These are phyloP conservation scores for Mesoligia furuncula DNA, from an alignment of 2,888 invertebrate species.

Conservation along the genomic window DNA sequence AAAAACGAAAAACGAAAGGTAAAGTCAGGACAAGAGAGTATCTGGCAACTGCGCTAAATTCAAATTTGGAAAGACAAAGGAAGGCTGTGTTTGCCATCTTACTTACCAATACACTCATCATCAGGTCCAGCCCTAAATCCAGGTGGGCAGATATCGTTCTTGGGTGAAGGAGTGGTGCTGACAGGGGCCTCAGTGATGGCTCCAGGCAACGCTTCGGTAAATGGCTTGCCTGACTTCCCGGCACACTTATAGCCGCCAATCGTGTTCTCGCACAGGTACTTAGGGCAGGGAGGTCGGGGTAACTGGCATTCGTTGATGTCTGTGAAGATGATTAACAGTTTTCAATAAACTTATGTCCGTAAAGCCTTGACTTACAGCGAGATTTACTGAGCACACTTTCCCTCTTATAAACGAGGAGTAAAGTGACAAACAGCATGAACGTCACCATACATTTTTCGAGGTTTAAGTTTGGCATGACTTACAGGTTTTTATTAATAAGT, in stretches of 20 bases:
- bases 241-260: conserved; percentile 88
- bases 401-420: neutral
- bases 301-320: conserved; percentile 96
- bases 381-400: neutral
- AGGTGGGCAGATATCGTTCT: conserved; percentile 88
- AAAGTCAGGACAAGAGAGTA: neutral
- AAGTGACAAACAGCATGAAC: neutral
- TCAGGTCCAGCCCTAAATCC: conserved; percentile 89
- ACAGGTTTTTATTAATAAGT: neutral
- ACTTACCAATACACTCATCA: conserved; percentile 88
- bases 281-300: conserved; percentile 86
- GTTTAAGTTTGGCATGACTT: neutral
- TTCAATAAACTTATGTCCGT: neutral
- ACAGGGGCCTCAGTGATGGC: conserved; percentile 69
- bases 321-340: conserved; percentile 50
- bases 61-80: neutral
- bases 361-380: neutral
- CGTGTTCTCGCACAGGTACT: conserved; percentile 88
- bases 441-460: neutral
- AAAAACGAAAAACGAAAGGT: neutral
- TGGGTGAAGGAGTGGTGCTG: conserved; percentile 63
- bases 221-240: conserved; percentile 85
- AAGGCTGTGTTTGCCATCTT: neutral
- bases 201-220: conserved; percentile 74
- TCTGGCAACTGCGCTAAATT: neutral